Conservation (phyloP, 2,113 vertebrate genomes). For the Osmerus mordax region DNA sequence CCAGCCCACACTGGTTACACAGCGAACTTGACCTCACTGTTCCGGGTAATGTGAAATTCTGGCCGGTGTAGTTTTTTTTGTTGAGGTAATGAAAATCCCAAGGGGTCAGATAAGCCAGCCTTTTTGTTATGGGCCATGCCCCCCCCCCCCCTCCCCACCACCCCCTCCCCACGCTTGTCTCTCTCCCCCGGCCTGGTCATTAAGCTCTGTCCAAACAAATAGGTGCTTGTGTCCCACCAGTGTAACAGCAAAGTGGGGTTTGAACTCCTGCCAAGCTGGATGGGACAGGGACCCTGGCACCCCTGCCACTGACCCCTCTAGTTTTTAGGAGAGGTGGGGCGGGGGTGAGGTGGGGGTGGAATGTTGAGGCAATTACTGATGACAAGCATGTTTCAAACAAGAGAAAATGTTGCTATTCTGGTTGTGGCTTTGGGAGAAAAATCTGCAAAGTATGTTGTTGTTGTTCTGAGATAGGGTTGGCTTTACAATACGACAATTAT, state of each 20-base stretch:
- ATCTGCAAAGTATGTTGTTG: background rate
- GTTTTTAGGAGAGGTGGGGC: slow-evolving; percentile 4
- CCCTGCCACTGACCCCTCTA: slow-evolving; percentile 22
- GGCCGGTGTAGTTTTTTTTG: slow-evolving; percentile 1
- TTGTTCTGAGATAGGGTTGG: too few species aligned
- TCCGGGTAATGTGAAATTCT: slow-evolving; percentile 2
- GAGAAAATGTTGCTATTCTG: slow-evolving; percentile 5
- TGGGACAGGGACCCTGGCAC: slow-evolving; percentile 18
- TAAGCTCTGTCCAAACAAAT: slow-evolving; percentile 35
- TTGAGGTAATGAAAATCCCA: slow-evolving; percentile 23
- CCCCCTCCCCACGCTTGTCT: background rate
- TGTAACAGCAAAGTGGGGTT: slow-evolving; percentile 33
- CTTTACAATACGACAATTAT: too few species aligned
- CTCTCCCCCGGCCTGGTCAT: slow-evolving; percentile 16
- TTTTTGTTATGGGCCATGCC: background rate
- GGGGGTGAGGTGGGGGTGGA: slow-evolving; percentile 11
- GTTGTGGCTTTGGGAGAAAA: slow-evolving; percentile 3
- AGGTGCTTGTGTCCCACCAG: slow-evolving; percentile 35
- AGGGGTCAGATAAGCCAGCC: slow-evolving; percentile 25
- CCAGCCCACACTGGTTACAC: background rate
- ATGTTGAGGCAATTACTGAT: slow-evolving; percentile 30
- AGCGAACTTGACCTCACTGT: background rate
- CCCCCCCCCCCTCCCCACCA: background rate
- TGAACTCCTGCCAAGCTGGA: slow-evolving; percentile 33
- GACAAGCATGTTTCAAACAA: slow-evolving; percentile 19